Evolutionary conservation across 2,113 vertebrate species (phyloP), one percentile per base, ranked within the genome.

Genomic region (Nerophis ophidion): DNA sequence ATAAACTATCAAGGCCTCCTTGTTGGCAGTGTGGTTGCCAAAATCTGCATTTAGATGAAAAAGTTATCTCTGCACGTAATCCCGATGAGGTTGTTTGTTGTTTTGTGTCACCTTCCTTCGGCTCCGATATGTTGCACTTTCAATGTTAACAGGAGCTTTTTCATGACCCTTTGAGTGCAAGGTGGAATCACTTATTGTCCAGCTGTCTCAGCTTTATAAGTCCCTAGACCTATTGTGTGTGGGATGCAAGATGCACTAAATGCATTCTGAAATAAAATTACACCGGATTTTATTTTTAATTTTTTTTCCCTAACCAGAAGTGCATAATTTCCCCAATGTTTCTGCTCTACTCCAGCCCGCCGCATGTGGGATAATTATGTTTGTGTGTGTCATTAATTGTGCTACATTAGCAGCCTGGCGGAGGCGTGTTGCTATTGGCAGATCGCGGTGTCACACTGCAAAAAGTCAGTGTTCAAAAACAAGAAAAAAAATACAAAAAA

Each of bases 11-110:
- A 35, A 60, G 55, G 63, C 40, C 60, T 56, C 38, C 16, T 48
- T 69, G 62, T 47, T 74, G 63, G 36, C 66, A 59, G 19, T 66
- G 66, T 72, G 26, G 26, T 79, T 17, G 8, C 71, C 48, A 79
- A 77, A 88, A 90, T 91, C 89, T 89, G 86, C 87, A 90, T 91
- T 90, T 90, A 90, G 83, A 91, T 91, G 52, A 82, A 87, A 90
- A 83, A 85, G 79, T 84, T 86, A 87, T 81, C 79, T 84, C 77
- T 74, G 67, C 33, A 71, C 80, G 66, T 68, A 81, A 72, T 75
- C 72, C 83, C 58, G 68, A 17, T 13, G 71, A 84, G 77, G 69
- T 65, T 19, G 36, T 57, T 19, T 68, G 82, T 88, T 86, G 80
- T 87, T 81, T 88, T n/a, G 14, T 55, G 52, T 54, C n/a, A 35